Evolutionary conservation across 2,113 vertebrate species (phyloP).

Genomic region (Psittacula cyanocephala): DNA sequence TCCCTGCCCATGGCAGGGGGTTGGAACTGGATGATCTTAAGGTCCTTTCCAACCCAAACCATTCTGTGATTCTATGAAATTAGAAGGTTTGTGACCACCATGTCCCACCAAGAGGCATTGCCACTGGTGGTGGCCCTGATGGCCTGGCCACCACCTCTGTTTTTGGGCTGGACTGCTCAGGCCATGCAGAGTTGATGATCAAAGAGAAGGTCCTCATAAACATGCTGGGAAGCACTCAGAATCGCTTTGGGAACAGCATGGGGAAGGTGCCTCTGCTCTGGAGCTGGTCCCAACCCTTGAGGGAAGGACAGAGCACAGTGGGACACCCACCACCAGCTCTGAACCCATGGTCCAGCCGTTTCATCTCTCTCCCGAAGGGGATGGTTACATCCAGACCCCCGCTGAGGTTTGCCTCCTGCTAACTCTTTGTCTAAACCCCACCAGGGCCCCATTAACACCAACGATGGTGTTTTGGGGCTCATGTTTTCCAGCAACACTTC

Average conservation of each 20-base stretch:
- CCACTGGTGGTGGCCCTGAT: not conserved
- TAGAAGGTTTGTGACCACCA: fast-evolving
- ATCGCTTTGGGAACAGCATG: not conserved
- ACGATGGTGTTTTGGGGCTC: fast-evolving
- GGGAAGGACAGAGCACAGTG: not conserved
- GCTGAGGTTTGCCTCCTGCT: not conserved
- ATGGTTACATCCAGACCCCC: not conserved
- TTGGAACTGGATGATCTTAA: too few species aligned
- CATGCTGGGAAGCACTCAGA: not conserved
- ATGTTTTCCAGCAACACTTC: fast-evolving
- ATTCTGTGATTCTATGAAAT: too few species aligned
- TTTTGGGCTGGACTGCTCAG: not conserved
- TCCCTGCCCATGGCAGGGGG: too few species aligned
- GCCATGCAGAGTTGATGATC: not conserved
- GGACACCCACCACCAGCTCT: not conserved
- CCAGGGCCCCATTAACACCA: too few species aligned
- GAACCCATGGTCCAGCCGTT: not conserved
- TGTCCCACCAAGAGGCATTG: not conserved
- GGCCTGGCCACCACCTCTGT: not conserved
- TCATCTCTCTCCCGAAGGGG: not conserved
- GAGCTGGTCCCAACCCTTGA: not conserved
- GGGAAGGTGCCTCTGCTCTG: not conserved
- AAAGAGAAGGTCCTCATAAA: not conserved
- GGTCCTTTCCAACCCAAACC: too few species aligned
- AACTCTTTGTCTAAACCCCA: not conserved